phyloP scores from a whole-genome alignment of 2,797 vertebrate genomes.

The Protonibea diacanthus region DNA sequence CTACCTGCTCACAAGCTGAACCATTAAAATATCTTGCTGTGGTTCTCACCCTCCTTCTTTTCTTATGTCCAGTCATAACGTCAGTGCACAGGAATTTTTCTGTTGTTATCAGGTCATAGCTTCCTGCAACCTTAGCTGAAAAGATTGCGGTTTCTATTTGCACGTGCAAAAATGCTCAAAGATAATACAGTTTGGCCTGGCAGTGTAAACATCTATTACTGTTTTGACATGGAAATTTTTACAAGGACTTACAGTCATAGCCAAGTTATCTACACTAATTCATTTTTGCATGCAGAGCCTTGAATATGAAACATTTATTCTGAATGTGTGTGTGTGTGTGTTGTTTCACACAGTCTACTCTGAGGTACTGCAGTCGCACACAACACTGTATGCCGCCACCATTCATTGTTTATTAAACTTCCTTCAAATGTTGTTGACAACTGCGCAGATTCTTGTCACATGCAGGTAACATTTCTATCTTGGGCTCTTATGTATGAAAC shows the following conservation, averaged over 20 bases:
- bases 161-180: conserved; percentile 10
- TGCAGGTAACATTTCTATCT: background rate
- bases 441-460: background rate
- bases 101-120: background rate
- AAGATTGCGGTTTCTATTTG: conserved; percentile 21
- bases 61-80: background rate
- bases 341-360: background rate
- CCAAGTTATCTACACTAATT: background rate
- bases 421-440: background rate
- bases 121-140: conserved; percentile 20
- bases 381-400: background rate
- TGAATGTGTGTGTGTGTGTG: background rate
- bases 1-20: conserved; percentile 34
- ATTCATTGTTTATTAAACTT: background rate
- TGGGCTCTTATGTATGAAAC: background rate
- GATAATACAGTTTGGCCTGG: conserved; percentile 1
- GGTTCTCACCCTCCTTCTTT: conserved; percentile 15
- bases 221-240: background rate
- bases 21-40: background rate
- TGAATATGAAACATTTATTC: background rate
- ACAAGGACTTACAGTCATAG: background rate
- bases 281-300: background rate
- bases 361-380: background rate
- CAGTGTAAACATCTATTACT: background rate
- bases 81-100: conserved; percentile 5